These are phyloP conservation scores for Rhynchopsitta pachyrhyncha DNA, from an alignment of 2,113 vertebrate genomes.

Conservation along the genomic window DNA sequence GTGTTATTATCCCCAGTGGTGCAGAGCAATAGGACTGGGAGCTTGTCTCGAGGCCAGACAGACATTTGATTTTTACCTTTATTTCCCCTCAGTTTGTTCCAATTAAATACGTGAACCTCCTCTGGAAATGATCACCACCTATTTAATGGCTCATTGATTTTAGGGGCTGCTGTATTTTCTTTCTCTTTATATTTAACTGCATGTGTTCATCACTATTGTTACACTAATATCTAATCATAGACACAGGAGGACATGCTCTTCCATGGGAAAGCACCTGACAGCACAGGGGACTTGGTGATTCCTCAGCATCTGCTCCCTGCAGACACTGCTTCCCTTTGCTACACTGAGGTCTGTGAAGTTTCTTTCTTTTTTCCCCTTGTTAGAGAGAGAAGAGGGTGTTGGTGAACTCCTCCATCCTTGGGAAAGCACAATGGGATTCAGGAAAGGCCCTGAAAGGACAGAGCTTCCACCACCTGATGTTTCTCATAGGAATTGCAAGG, in stretches of 20 bases:
- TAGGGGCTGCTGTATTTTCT: neutral
- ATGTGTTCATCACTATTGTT: neutral
- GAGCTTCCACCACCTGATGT: neutral
- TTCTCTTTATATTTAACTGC: neutral
- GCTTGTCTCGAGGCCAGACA: neutral
- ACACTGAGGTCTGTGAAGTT: neutral
- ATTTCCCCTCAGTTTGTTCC: neutral
- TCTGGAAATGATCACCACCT: neutral
- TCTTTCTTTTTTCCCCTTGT: neutral
- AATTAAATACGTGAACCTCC: neutral
- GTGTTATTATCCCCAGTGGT: too few relatives aligned
- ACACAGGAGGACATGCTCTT: neutral
- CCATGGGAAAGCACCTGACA: neutral
- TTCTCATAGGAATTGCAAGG: neutral
- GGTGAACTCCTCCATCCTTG: neutral
- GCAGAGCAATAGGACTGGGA: fast-evolving
- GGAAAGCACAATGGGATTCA: neutral
- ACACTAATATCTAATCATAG: neutral
- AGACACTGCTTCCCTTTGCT: neutral
- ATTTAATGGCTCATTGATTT: neutral
- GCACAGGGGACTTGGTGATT: neutral
- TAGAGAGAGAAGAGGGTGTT: neutral
- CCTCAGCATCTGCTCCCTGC: neutral
- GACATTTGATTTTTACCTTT: neutral
- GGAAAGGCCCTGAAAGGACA: neutral